These are phyloP conservation scores for Characodon lateralis DNA, from an alignment of 2,797 vertebrate genomes.

Conservation along the genomic window DNA sequence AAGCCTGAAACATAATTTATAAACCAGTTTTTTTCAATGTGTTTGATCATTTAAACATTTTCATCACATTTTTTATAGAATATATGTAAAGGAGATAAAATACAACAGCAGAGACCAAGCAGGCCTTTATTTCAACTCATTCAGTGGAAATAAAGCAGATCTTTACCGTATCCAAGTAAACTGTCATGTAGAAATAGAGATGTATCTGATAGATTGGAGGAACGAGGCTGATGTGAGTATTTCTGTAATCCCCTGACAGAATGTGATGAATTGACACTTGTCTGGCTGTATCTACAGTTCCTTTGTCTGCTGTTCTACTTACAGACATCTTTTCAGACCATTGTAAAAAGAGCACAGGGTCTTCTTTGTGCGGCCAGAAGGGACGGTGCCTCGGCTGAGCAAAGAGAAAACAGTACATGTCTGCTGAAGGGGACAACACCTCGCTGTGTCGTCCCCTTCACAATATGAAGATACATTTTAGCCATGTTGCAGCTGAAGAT, in stretches of 20 bases:
- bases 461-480: neutral
- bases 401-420: constrained; percentile 31
- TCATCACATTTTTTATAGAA: neutral
- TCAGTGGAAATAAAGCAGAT: neutral
- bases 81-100: neutral
- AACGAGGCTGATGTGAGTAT: constrained; percentile 29
- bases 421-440: constrained; percentile 19
- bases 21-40: too few relatives aligned
- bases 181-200: neutral
- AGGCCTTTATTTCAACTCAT: neutral
- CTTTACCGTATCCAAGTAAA: neutral
- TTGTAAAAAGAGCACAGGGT: constrained; percentile 47
- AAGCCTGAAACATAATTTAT: too few relatives aligned
- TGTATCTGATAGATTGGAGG: constrained; percentile 10
- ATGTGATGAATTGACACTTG: constrained; percentile 31
- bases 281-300: constrained; percentile 16
- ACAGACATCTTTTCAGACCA: constrained; percentile 41
- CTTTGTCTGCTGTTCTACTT: constrained; percentile 53
- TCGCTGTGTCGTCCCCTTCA: neutral
- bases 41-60: neutral
- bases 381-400: constrained; percentile 14
- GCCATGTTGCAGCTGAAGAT: constrained; percentile 22
- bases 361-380: constrained; percentile 50
- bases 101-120: neutral
- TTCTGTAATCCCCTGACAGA: constrained; percentile 28